Evolutionary conservation across 1,140 invertebrate species (phyloP).

Genomic region (Latrodectus geometricus): DNA sequence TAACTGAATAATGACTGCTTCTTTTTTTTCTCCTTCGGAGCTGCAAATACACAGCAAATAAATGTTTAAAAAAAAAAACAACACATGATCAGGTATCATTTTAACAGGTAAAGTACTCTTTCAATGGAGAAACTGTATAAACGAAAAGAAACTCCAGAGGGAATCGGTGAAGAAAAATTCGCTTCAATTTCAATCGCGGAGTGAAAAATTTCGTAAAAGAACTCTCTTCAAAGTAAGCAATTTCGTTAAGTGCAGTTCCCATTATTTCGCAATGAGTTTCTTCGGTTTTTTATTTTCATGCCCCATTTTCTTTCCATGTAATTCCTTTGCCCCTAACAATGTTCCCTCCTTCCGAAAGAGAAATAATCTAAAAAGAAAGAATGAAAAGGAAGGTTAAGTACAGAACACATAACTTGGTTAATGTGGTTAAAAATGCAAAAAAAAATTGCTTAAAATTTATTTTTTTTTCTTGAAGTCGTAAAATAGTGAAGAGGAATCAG

Average conservation of each 20-base stretch:
- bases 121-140: not conserved
- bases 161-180: not conserved
- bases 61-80: not conserved
- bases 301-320: not conserved
- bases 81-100: not conserved
- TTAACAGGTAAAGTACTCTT: not conserved
- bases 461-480: not conserved
- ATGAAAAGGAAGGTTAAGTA: not conserved
- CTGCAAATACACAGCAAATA: too few species aligned
- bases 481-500: not conserved
- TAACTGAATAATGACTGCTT: too few species aligned
- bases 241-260: slow-evolving; percentile 9
- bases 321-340: not conserved
- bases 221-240: slow-evolving; percentile 1
- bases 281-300: not conserved
- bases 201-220: slow-evolving; percentile 20
- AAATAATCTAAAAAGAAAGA: not conserved
- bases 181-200: slow-evolving; percentile 2
- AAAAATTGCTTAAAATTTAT: not conserved
- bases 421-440: not conserved
- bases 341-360: not conserved
- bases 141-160: not conserved
- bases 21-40: too few species aligned
- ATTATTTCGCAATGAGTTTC: slow-evolving; percentile 8
- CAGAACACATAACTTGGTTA: not conserved